phyloP scores from a whole-genome alignment of 2,888 invertebrate genomes.

The Drosophila histrio region DNA sequence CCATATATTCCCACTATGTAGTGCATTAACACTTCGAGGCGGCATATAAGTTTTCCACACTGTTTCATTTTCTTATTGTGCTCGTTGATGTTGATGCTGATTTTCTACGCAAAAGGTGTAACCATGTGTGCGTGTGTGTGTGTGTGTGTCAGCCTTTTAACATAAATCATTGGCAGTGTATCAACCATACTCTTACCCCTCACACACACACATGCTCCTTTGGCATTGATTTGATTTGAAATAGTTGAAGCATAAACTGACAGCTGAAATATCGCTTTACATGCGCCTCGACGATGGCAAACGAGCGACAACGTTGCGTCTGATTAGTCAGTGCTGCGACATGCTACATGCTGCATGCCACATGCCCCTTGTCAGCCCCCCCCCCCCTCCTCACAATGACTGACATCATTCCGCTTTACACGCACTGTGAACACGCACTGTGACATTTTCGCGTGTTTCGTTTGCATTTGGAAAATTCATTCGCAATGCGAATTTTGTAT shows the following conservation, averaged over 20 bases:
- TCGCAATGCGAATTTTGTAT: slow-evolving; percentile 11
- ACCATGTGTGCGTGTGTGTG: background rate
- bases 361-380: slow-evolving; percentile 8
- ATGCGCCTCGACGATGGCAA: slow-evolving; percentile 56
- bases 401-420: slow-evolving; percentile 36
- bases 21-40: slow-evolving; percentile 12
- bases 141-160: slow-evolving; percentile 60
- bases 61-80: slow-evolving; percentile 17
- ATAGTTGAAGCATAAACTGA: slow-evolving; percentile 77
- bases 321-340: slow-evolving; percentile 60
- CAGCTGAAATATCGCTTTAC: slow-evolving; percentile 77
- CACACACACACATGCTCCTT: slow-evolving; percentile 33
- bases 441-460: slow-evolving; percentile 64
- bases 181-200: background rate
- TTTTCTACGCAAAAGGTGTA: slow-evolving; percentile 39
- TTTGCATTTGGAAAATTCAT: slow-evolving; percentile 40
- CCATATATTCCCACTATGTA: background rate
- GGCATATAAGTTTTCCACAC: background rate
- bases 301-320: slow-evolving; percentile 59
- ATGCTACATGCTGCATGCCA: background rate
- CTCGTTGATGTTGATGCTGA: slow-evolving; percentile 28
- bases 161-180: slow-evolving; percentile 68
- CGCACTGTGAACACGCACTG: slow-evolving; percentile 68
- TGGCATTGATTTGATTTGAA: slow-evolving; percentile 76
- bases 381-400: background rate